Conservation (phyloP, 2,113 vertebrate species). For the Urocolius indicus region DNA sequence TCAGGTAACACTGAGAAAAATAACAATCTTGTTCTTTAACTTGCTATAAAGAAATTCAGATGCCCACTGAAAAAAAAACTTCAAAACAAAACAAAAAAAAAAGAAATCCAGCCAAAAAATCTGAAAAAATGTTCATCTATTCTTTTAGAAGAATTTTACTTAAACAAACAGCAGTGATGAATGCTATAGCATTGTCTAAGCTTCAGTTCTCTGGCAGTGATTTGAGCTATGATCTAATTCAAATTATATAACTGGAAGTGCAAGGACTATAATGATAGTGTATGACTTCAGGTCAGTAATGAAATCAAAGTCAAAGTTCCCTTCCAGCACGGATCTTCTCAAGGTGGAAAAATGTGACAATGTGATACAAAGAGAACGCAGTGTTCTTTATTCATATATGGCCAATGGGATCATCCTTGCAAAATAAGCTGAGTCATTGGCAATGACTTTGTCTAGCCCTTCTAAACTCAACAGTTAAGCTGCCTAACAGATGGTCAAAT, state of each 20-base stretch:
- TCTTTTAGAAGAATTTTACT: neutral
- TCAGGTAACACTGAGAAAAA: neutral
- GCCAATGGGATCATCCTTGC: neutral
- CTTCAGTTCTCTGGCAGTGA: neutral
- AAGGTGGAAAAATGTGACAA: neutral
- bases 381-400: neutral
- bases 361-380: fast-evolving
- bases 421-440: neutral
- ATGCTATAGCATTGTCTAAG: neutral
- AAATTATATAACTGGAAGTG: neutral
- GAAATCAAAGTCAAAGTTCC: neutral
- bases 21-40: neutral
- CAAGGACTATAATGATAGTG: neutral
- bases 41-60: neutral
- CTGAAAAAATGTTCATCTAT: neutral
- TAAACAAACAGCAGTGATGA: neutral
- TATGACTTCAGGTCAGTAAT: neutral
- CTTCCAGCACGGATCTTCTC: neutral
- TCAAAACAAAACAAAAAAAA: neutral
- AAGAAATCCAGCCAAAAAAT: neutral
- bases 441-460: neutral
- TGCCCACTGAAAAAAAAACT: neutral
- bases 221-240: neutral
- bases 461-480: neutral
- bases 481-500: neutral